phyloP scores from a whole-genome alignment of 2,797 vertebrate genomes.

The Macrochelys suwanniensis region DNA sequence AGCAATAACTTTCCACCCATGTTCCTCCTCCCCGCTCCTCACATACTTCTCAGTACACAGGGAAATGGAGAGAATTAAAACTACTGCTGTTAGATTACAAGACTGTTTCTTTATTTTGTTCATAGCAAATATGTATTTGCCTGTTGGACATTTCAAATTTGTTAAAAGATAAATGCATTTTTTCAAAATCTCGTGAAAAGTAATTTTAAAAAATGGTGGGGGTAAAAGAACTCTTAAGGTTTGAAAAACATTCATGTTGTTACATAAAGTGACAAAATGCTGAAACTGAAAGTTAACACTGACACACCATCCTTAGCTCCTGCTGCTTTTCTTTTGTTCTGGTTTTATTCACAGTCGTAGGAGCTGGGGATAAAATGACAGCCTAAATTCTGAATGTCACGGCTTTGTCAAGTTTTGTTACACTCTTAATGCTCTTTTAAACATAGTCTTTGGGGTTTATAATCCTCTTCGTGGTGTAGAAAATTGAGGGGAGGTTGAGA shows the following conservation, averaged over 20 bases:
- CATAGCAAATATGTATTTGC: slow-evolving; percentile 32
- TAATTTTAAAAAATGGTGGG: slow-evolving; percentile 37
- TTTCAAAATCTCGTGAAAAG: slow-evolving; percentile 13
- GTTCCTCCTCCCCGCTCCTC: not conserved
- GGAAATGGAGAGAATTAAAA: not conserved
- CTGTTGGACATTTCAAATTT: slow-evolving; percentile 17
- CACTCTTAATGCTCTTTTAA: not conserved
- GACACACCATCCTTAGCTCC: not conserved
- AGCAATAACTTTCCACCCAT: not conserved
- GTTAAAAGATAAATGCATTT: slow-evolving; percentile 10
- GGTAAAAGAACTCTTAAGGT: slow-evolving; percentile 22
- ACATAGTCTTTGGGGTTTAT: not conserved
- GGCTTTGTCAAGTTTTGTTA: not conserved
- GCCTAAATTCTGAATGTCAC: not conserved
- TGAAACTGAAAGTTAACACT: slow-evolving; percentile 3
- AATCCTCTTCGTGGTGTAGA: not conserved
- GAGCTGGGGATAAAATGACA: not conserved
- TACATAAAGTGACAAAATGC: not conserved
- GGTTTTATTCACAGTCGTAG: not conserved
- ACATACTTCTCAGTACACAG: not conserved
- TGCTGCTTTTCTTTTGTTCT: not conserved
- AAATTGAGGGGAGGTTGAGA: not conserved
- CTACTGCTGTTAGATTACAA: not conserved
- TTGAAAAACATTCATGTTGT: not conserved
- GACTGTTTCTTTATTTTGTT: not conserved